Evolutionary conservation across 2,888 invertebrate species (phyloP), one percentile per base, ranked within the genome.

Genomic region (Actias luna): DNA sequence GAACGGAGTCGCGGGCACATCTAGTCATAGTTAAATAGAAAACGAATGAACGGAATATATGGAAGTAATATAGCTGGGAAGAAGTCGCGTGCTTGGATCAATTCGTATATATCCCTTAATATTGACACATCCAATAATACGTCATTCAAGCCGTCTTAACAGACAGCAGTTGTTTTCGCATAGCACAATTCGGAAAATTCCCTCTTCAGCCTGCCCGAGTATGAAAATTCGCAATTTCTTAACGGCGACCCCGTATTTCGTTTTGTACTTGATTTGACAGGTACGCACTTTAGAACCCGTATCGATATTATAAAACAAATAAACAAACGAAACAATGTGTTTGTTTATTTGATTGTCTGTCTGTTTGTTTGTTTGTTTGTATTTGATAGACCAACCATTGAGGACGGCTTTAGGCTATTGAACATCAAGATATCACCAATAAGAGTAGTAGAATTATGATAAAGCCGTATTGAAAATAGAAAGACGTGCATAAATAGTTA

Each of bases 201-300:
- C 29, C n/a, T 55, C n/a, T 55, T 55, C n/a, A 55, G n/a, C 55
- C 29, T 55, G 29, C n/a, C 29, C 5, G 14, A 5, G 16, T 55
- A 29, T n/a, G n/a, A n/a, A 55, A 29, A 29, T 55, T 55, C 18
- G 29, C 55, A 29, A 55, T 29, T 55, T 29, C 29, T 29, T 55
- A n/a, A 55, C 55, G 55, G 14, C 10, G 2, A 16, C 52, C 4
- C 14, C 7, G 16, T 16, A 29, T 52, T 52, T 16, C 22, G 25
- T 50, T 25, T 50, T 25, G 25, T 50, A 5, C 12, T 52, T 52
- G 29, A 55, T 55, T 55, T 29, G 27, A 55, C 55, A 55, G 55
- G 16, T n/a, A n/a, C 55, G 55, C 5, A 55, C 29, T 55, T 55
- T 29, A 8, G 29, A 52, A 10, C 5, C 16, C 22, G 22, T 5